Conservation (phyloP, 2,888 invertebrate species). For the Pachymerium ferrugineum region DNA sequence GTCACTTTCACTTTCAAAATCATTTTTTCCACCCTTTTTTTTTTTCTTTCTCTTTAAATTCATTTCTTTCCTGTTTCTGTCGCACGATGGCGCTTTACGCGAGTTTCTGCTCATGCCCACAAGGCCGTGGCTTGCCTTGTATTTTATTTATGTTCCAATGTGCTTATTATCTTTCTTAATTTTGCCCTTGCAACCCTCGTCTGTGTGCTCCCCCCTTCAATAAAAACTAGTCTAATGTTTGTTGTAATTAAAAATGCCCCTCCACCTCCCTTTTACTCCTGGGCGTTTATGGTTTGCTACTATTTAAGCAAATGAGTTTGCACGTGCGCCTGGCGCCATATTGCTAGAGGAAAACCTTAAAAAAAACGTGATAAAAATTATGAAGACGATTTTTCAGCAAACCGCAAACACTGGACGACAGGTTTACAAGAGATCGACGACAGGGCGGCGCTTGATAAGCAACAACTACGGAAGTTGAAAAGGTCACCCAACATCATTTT, state of each 20-base stretch:
- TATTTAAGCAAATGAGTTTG: conserved; percentile 32
- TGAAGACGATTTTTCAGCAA: conserved; percentile 31
- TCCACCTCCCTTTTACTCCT: conserved; percentile 17
- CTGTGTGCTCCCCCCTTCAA: conserved; percentile 28
- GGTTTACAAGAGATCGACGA: background rate
- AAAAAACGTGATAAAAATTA: conserved; percentile 33
- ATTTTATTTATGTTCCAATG: conserved; percentile 30
- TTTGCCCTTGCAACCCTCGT: conserved; percentile 23
- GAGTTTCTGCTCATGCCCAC: conserved; percentile 11
- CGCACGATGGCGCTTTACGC: background rate
- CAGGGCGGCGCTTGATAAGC: background rate
- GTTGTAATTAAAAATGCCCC: conserved; percentile 31
- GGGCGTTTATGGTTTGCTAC: conserved; percentile 32
- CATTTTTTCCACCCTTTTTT: background rate
- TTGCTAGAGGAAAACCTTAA: background rate
- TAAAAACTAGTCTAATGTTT: conserved; percentile 29
- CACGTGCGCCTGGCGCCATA: conserved; percentile 27
- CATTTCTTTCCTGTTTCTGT: background rate
- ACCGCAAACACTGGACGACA: conserved; percentile 32
- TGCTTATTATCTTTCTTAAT: conserved; percentile 34
- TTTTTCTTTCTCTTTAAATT: background rate
- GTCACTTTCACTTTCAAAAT: background rate
- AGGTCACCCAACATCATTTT: too few species aligned
- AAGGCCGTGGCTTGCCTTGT: conserved; percentile 1
- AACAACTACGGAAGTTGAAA: background rate